Base-by-base conservation (phyloP, 2,797 vertebrate species). In the Octomys mimax region DNA sequence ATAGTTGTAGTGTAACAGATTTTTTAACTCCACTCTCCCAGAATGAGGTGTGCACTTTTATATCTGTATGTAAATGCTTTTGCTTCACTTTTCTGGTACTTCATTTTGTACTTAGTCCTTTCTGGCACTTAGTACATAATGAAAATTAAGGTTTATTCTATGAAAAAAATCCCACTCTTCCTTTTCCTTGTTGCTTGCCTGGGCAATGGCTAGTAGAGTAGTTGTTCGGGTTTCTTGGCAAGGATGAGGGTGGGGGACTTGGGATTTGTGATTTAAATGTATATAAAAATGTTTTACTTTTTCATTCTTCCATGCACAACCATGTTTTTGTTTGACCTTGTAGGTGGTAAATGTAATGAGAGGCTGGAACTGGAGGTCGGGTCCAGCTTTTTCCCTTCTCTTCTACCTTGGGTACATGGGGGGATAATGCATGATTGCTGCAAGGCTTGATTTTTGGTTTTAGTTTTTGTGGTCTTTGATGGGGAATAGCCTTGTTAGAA, bases 61-160 rank as follows among this genome's bases (percentile, higher is more conserved):
- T 61, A 96, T 93, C 88, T 94, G 93, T 97, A 95, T 96, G 71
- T 97, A 96, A 82, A 70, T 82, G 21, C 68, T 91, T 94, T 96
- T 94, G 42, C 14, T 89, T 49, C 11, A 94, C 93, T 87, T 96
- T 80, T 75, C n/a, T 92, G 57, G 81, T 75, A 78, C 42, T 87
- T 79, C 93, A 88, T 97, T 96, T 92, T 97, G 95, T 98, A 86
- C 96, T 91, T 96, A 96, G 70, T 78, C 52, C 68, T 93, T 64
- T 92, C 90, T 91, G 52, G 79, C 83, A 68, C 59, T 91, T 95
- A 95, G 94, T 95, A 91, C 93, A 46, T 95, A 79, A 94, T 92
- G 64, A 97, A 97, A 96, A 96, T 89, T 68, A 83, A 97, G 96
- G 90, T 97, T 97, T 93, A 96, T 97, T 97, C 97, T 97, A 97